These are phyloP conservation scores for Agrochola lota DNA, from an alignment of 2,888 invertebrate species.

Conservation along the genomic window DNA sequence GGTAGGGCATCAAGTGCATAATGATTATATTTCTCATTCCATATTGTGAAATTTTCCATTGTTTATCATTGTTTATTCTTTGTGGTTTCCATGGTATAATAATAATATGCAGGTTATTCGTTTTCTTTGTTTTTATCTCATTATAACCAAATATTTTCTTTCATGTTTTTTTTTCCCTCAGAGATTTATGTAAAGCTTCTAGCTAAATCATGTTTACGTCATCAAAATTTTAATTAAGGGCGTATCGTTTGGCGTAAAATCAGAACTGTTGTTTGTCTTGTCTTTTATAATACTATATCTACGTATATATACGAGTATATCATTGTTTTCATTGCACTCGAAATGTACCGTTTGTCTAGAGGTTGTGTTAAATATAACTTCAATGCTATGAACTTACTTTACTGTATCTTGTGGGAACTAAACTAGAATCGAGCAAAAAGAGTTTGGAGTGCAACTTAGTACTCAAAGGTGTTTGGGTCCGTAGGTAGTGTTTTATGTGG, in stretches of 20 bases:
- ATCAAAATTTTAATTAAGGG: not conserved
- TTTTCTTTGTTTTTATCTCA: not conserved
- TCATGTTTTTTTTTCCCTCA: not conserved
- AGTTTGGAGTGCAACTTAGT: slow-evolving; percentile 3
- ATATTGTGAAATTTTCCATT: slow-evolving; percentile 15
- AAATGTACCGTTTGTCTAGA: slow-evolving; percentile 33
- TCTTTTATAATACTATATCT: slow-evolving; percentile 16
- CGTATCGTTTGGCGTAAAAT: not conserved
- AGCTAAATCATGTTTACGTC: not conserved
- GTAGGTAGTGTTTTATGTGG: slow-evolving; percentile 12
- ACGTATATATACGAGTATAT: too few species aligned
- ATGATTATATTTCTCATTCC: slow-evolving; percentile 24
- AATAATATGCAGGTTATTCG: not conserved
- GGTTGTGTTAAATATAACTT: slow-evolving; percentile 41
- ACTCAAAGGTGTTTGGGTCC: slow-evolving; percentile 38
- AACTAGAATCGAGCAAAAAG: slow-evolving; percentile 33
- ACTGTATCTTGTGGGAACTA: slow-evolving; percentile 54
- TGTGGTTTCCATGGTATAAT: not conserved
- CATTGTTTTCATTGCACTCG: slow-evolving; percentile 28
- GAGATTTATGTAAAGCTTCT: not conserved
- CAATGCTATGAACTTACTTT: slow-evolving; percentile 37
- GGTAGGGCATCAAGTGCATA: slow-evolving; percentile 41
- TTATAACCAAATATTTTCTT: not conserved
- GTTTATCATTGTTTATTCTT: not conserved
- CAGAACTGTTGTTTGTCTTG: not conserved